These are phyloP conservation scores for Tringa solitaria DNA, from an alignment of 2,113 vertebrate genomes.

Conservation along the genomic window DNA sequence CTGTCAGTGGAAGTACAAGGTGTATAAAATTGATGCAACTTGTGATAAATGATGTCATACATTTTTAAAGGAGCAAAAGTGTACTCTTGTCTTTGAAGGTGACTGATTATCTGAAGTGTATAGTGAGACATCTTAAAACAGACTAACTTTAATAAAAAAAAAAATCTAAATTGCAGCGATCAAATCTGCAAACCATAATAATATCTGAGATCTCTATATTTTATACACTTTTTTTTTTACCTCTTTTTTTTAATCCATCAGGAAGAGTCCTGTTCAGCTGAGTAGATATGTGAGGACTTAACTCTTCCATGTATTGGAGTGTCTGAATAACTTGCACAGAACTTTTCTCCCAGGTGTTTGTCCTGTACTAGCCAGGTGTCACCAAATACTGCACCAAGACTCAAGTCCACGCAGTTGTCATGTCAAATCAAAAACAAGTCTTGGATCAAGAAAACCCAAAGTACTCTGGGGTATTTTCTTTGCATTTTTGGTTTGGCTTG, in stretches of 20 bases:
- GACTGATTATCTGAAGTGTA: background rate
- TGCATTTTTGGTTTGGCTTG: background rate
- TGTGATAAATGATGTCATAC: background rate
- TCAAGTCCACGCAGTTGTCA: background rate
- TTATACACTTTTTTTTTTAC: background rate
- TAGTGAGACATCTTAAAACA: background rate
- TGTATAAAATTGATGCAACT: background rate
- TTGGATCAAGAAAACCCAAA: background rate
- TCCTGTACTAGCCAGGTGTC: background rate
- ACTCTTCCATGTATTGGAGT: background rate
- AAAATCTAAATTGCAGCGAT: background rate
- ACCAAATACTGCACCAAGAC: background rate
- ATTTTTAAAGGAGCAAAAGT: background rate
- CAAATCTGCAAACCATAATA: background rate
- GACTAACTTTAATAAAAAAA: background rate
- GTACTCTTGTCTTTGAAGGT: background rate
- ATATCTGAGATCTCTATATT: background rate
- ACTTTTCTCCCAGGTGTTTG: background rate
- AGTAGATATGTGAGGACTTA: background rate
- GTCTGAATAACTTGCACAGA: background rate
- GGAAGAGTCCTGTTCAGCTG: background rate
- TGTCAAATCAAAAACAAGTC: background rate
- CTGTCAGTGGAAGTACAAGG: background rate
- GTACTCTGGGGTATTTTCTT: background rate
- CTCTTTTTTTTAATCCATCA: background rate